A percentile compares a stretch with the other conserved stretches of the same genome.
Evolutionary conservation across 1,140 invertebrate genomes (phyloP).

Genomic region (Epicauta chinensis): DNA sequence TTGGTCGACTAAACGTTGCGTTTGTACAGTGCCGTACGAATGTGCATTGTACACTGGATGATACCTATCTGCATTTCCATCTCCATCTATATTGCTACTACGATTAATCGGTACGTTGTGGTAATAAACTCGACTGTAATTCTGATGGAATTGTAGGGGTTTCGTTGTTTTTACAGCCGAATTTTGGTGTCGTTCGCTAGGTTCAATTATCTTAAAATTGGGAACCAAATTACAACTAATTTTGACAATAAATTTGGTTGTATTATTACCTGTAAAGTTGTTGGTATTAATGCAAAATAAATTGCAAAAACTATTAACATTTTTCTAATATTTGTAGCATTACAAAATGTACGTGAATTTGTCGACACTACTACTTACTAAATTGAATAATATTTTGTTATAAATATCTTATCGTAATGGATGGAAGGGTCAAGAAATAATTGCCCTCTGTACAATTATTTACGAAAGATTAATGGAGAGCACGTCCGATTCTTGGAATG

Average conservation of each 20-base stretch:
- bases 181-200: constrained; percentile 13
- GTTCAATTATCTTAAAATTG: neutral
- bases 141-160: constrained; percentile 21
- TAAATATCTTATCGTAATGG: constrained; percentile 5
- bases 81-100: constrained; percentile 8
- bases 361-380: neutral
- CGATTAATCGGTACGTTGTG: constrained; percentile 13
- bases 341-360: constrained; percentile 3
- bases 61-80: constrained; percentile 6
- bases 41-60: constrained; percentile 17
- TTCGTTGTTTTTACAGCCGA: constrained; percentile 6
- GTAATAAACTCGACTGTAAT: constrained; percentile 30
- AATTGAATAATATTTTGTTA: constrained; percentile 4
- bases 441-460: neutral
- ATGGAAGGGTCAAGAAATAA: constrained; percentile 10
- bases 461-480: too few species aligned
- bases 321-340: constrained; percentile 1
- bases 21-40: constrained; percentile 7
- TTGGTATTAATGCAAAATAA: neutral
- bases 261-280: neutral
- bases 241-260: neutral
- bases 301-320: neutral
- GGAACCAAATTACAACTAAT: neutral
- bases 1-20: neutral
- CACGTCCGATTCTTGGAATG: too few species aligned